These are phyloP conservation scores for Entomyzon cyanotis DNA, from an alignment of 2,113 vertebrate species.

Conservation along the genomic window DNA sequence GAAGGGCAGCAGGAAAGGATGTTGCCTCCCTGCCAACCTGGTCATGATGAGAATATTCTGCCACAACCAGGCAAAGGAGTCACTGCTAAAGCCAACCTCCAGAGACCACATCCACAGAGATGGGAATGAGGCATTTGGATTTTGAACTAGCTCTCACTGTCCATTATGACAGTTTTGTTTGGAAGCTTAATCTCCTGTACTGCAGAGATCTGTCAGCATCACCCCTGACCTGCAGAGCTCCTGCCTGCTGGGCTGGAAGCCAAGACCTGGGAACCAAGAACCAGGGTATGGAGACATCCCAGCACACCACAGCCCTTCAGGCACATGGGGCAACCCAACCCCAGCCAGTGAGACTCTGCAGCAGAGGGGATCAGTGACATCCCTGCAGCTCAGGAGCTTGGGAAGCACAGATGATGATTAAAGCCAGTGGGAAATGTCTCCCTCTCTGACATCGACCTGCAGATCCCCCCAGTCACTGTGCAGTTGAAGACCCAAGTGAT, in stretches of 20 bases:
- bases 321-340: fast-evolving
- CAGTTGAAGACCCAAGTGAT: fast-evolving
- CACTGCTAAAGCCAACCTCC: fast-evolving
- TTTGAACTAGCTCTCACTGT: neutral
- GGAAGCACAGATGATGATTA: no score
- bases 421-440: fast-evolving
- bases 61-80: fast-evolving
- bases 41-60: neutral
- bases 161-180: fast-evolving
- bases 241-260: neutral
- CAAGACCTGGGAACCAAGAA: neutral
- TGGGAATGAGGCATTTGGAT: fast-evolving
- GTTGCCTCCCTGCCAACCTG: fast-evolving
- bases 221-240: fast-evolving
- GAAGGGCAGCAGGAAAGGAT: neutral
- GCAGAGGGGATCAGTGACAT: fast-evolving
- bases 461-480: neutral
- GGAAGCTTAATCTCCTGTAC: neutral
- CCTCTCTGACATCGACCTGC: neutral
- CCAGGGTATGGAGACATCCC: fast-evolving
- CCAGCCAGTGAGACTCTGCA: neutral
- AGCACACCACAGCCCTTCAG: fast-evolving
- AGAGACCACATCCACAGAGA: fast-evolving
- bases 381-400: neutral
- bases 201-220: neutral